Evolutionary conservation across 2,888 invertebrate genomes (phyloP), one percentile per base, ranked within the genome.

Genomic region (Platycnemis pennipes): DNA sequence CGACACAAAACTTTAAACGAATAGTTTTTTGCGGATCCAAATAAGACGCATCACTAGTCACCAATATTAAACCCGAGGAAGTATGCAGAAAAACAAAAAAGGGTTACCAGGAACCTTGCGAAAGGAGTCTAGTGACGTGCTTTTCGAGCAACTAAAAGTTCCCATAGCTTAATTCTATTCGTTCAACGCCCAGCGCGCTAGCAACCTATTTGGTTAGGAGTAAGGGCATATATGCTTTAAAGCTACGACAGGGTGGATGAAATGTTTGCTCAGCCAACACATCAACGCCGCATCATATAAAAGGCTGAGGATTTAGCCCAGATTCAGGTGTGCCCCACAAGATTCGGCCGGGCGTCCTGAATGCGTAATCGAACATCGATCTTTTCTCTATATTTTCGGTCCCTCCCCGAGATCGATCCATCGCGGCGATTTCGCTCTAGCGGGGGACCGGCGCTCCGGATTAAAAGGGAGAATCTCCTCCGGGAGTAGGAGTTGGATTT

Each of bases 181-280:
- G 77, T 77, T 37, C 16, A 63, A 37, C 31, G 37, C 13, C 77
- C 31, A 77, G 26, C 77, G 77, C 37, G 77, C 77, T 77, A 37
- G 31, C 11, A 77, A n/a, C 31, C 77, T 37, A 77, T 77, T 37
- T 77, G 77, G 37, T 26, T 31, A n/a, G 77, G 2, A 16, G 31
- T 77, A 31, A 37, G 77, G 37, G 77, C 77, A 31, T 77, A 37
- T 77, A 77, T 77, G 77, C 77, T 77, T 37, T 77, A 77, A 77
- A 11, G 77, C 77, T 37, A 77, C 37, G 31, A 11, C 77, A 37
- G 13, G 37, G 77, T 2, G 37, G 77, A 37, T 37, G 77, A 37
- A 77, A 77, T 77, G 77, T 77, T 77, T 77, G 77, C 77, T 77
- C 37, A 77, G 11, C 37, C 31, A 77, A 77, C 77, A 77, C 63